Evolutionary conservation across 37 sponge, comb jelly and placozoan species (phyloP), one percentile per base, ranked within the genome.

Genomic region (Agelas oroides): DNA sequence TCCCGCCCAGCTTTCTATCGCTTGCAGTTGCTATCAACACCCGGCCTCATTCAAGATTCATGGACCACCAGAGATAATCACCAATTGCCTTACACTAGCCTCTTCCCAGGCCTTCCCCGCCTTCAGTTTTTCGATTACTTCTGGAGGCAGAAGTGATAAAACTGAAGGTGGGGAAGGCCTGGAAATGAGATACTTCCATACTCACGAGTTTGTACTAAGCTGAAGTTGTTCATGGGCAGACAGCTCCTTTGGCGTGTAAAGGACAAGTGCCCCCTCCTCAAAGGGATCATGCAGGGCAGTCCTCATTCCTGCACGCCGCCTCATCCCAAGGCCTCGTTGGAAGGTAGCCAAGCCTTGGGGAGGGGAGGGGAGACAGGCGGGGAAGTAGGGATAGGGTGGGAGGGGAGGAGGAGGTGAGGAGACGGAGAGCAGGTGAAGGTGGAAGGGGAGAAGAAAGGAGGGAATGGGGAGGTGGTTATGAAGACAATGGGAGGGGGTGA

Each of bases 251-350:
- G 98, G 98, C 12, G 78, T 72, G 78, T 91, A 84, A 34, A 97
- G 83, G 12, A 97, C 94, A 58, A 98, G 92, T 1, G 98, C 98
- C 38, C 92, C 89, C 39, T 93, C 96, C 31, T 89, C 94, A 38
- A 78, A 87, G 34, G 98, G 98, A 73, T 95, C 96, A 74, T 98
- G 98, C 38, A 98, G 85, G 38, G 96, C 75, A 1, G 72, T 66
- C 65, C 83, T 70, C 55, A 87, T 60, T 12, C 92, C 94, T 32
- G 66, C 38, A 24, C 94, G 52, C 58, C 87, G 32, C 31, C 91
- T 73, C 88, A 95, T 91, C 1, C 98, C 98, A 61, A 97, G 89
- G 27, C 95, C 88, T 32, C 89, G 73, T 6, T n/a, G 33, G n/a
- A 70, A 5, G n/a, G 37, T 5, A 11, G 33, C 74, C 13, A 41